Evolutionary conservation across 2,888 invertebrate genomes (phyloP).

Genomic region (Acanthosepion esculentum): DNA sequence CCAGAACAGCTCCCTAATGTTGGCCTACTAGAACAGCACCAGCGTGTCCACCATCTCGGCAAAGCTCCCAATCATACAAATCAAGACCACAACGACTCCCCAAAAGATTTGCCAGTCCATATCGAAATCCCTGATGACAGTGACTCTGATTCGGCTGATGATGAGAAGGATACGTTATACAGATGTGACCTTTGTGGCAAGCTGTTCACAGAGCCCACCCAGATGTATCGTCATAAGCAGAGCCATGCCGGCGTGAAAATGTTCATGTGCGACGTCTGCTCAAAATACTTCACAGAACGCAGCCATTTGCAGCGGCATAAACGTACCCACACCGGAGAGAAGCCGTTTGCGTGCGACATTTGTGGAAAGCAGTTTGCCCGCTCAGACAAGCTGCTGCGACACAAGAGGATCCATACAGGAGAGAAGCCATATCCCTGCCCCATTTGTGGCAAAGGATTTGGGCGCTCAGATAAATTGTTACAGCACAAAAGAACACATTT

Average conservation of each 20-base stretch:
- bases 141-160: background rate
- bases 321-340: constrained; percentile 16
- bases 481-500: constrained; percentile 45
- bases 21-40: background rate
- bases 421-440: constrained; percentile 36
- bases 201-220: background rate
- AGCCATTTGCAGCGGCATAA: background rate
- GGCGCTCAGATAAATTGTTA: constrained; percentile 37
- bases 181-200: background rate
- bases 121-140: background rate
- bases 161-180: background rate
- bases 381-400: constrained; percentile 39
- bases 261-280: constrained; percentile 38
- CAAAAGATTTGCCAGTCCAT: background rate
- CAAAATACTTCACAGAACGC: constrained; percentile 12
- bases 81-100: background rate
- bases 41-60: background rate
- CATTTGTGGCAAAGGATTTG: constrained; percentile 24
- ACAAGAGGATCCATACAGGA: constrained; percentile 40
- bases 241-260: constrained; percentile 1
- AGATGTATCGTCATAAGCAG: background rate
- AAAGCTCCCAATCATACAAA: background rate
- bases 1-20: background rate
- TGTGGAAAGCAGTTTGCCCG: constrained; percentile 35
- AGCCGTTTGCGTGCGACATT: background rate